These are phyloP conservation scores for Tupaia chinensis DNA, from an alignment of 2,113 vertebrate genomes.

Conservation along the genomic window DNA sequence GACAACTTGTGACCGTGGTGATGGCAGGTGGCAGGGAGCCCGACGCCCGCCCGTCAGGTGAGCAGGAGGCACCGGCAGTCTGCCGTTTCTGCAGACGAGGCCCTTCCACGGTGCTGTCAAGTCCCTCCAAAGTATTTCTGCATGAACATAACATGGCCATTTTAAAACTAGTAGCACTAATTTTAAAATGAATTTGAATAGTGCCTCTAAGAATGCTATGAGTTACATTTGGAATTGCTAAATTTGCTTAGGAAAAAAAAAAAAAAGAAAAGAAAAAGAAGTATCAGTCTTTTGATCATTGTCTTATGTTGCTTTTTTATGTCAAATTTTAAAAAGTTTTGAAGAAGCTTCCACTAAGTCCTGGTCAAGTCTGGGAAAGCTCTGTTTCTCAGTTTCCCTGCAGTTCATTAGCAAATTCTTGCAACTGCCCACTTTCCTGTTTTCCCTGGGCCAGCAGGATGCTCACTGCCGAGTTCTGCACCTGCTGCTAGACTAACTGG, in stretches of 20 bases:
- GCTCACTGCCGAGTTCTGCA: fast-evolving
- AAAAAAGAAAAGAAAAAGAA: background rate
- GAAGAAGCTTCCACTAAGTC: background rate
- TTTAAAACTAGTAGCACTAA: slow-evolving; percentile 22
- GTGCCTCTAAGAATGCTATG: slow-evolving; percentile 22
- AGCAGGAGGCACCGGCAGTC: too few species aligned
- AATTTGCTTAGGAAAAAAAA: background rate
- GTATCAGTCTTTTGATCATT: background rate
- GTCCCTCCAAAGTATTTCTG: background rate
- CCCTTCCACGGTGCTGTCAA: background rate
- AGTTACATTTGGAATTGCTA: slow-evolving; percentile 29
- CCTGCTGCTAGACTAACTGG: fast-evolving
- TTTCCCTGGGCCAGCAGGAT: fast-evolving
- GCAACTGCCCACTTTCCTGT: fast-evolving
- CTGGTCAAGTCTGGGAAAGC: too few species aligned
- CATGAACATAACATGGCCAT: background rate
- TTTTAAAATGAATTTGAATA: slow-evolving; percentile 65
- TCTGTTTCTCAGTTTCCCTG: fast-evolving
- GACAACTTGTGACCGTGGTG: too few species aligned
- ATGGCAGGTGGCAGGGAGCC: background rate
- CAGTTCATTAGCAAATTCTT: background rate
- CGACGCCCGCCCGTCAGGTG: background rate
- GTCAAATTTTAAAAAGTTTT: background rate
- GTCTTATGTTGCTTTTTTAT: background rate
- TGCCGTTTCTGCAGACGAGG: too few species aligned